phyloP scores from a whole-genome alignment of 2,797 vertebrate genomes.

The Xiphophorus birchmanni region DNA sequence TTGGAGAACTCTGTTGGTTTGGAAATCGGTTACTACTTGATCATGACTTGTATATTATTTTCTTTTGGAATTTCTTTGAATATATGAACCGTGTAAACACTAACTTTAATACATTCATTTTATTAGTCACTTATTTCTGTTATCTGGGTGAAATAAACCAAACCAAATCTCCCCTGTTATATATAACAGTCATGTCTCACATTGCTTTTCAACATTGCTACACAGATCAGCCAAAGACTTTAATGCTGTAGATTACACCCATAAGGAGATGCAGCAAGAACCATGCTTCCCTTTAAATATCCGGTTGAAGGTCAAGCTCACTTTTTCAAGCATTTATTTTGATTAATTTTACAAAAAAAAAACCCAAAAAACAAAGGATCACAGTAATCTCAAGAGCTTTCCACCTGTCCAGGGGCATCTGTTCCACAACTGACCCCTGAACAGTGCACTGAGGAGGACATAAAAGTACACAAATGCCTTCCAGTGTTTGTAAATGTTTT shows the following conservation, averaged over 20 bases:
- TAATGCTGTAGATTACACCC: conserved; percentile 21
- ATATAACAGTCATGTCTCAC: background rate
- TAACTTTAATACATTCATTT: background rate
- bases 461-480: background rate
- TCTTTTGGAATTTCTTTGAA: background rate
- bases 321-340: conserved; percentile 15
- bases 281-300: background rate
- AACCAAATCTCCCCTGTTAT: background rate
- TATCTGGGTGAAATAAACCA: background rate
- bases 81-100: background rate
- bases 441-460: background rate
- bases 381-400: conserved; percentile 8
- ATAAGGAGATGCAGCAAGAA: background rate
- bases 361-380: conserved; percentile 8
- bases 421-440: conserved; percentile 30
- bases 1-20: background rate
- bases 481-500: conserved; percentile 5
- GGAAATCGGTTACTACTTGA: background rate
- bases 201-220: background rate
- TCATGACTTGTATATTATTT: background rate
- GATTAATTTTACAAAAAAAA: conserved; percentile 29
- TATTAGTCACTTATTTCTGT: background rate
- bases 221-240: conserved; percentile 14
- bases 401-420: conserved; percentile 4
- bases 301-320: conserved; percentile 10